Evolutionary conservation across 2,113 vertebrate species (phyloP), one percentile per base, ranked within the genome.

Genomic region (Cygnus atratus): DNA sequence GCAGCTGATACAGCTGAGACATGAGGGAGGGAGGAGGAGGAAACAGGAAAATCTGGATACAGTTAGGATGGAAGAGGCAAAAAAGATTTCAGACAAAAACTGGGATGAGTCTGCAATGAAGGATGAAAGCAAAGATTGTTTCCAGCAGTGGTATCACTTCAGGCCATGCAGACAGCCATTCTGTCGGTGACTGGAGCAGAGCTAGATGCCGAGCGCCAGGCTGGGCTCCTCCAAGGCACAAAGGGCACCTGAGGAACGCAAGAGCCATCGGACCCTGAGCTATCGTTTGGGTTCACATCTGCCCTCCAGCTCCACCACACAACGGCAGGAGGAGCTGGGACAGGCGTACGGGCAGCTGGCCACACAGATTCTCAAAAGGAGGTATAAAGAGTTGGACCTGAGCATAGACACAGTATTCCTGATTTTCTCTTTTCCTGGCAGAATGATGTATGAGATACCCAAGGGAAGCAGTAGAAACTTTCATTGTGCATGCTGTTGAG

Each of bases 41-140:
- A 87, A 87, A 52, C 39, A 8, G 87, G 52, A 90, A 76, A 88
- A 90, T 79, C 62, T 92, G 88, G 70, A 85, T 66, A 80, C n/a
- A 43, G 66, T 43, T 70, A 68, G 43, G 62, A 26, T 65, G 74
- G 84, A 92, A 95, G 91, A 92, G 44, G 71, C 73, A 21, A n/a
- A 89, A 72, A 54, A 41, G 19, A 25, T 66, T 77, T 76, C 92
- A 91, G 86, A 65, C 65, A 84, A 46, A 92, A 84, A 67, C 3
- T 52, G 72, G 75, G 96, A 85, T 91, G 88, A 87, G 54, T 29
- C 71, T 87, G 54, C 35, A 84, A 5, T 20, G 71, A 89, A 0
- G 2, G 87, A 68, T 52, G 66, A 68, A 92, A 79, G 70, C 13
- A 78, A 48, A 68, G 89, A 58, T 43, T 0, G 0, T 48, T 95